phyloP scores from a whole-genome alignment of 2,888 invertebrate genomes.

The Drosophila anceps region DNA sequence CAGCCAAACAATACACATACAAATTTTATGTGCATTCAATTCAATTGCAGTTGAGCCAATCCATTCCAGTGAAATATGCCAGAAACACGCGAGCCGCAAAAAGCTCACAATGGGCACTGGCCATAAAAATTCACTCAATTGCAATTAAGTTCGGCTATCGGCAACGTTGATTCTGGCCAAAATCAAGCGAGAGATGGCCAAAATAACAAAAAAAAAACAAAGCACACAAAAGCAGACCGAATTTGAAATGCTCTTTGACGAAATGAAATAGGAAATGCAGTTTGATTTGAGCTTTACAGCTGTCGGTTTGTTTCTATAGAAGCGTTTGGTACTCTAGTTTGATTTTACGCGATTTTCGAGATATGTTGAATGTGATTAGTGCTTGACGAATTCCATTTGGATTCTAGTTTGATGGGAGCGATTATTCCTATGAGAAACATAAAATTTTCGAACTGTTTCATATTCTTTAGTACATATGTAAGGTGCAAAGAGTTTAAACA shows the following conservation, averaged over 20 bases:
- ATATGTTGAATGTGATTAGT: not conserved
- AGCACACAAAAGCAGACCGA: not conserved
- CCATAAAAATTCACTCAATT: constrained; percentile 72
- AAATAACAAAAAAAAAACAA: not conserved
- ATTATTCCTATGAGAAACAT: too few relatives aligned
- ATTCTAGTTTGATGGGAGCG: too few relatives aligned
- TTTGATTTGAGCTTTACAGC: not conserved
- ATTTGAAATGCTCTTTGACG: not conserved
- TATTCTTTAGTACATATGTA: too few relatives aligned
- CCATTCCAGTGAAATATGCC: constrained; percentile 64
- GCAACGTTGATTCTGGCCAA: constrained; percentile 48
- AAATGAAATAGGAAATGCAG: not conserved
- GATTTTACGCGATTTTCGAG: not conserved
- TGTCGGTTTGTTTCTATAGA: not conserved
- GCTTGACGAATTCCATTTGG: not conserved
- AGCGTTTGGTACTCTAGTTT: not conserved
- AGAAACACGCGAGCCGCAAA: constrained; percentile 53
- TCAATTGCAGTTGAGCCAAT: constrained; percentile 62
- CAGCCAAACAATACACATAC: constrained; percentile 26
- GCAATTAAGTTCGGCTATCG: constrained; percentile 71
- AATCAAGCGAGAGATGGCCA: constrained; percentile 23
- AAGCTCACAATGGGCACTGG: constrained; percentile 47
- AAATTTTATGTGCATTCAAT: constrained; percentile 72
- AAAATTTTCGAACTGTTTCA: too few relatives aligned
- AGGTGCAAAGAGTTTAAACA: too few relatives aligned